Base-by-base conservation (phyloP, 2,797 vertebrate species). In the Babyrousa celebensis region DNA sequence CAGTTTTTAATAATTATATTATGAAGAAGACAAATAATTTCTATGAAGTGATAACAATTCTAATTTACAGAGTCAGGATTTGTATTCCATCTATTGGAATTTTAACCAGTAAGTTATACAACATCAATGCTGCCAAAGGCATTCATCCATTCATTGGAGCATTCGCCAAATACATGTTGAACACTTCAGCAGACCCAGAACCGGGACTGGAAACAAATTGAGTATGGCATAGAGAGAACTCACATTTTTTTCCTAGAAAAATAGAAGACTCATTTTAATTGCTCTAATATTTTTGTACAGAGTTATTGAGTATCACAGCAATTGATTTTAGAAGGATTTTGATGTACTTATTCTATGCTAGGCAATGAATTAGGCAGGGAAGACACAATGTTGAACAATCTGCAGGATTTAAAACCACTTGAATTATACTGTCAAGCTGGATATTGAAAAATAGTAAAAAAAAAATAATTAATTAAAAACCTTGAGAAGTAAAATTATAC, bases 371-470 rank as follows among this genome's bases (percentile, higher is more conserved):
- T 52, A 74, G 2, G 11, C 6, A 94, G 4, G 29, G 36, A 75
- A 83, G 18, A 12, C 18, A 25, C 18, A 27, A 6, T 65, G 15
- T 5, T 74, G 23, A 74, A 21, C 16, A 82, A 48, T 6, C 48
- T 6, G 6, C 7, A 65, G 5, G n/a, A 82, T 63, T 52, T 72
- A 63, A 71, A 43, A 32, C 11, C 11, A 72, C 18, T 20, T 65
- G 9, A 83, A 83, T 60, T 12, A 1, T 36, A 36, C 5, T 86
- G 2, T 62, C 21, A 75, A 18, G 20, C 29, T 77, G 27, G 21
- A 96, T 15, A 72, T 90, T 94, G 23, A 21, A n/a, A 89, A 71
- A 5, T 71, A 29, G 9, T 12, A 20, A 83, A 65, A 29, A 12
- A 48, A 65, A 65, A 29, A 12, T 40, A 65, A 92, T 40, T 56